phyloP scores from a whole-genome alignment of 1,140 invertebrate species.

The Ladona fulva region DNA sequence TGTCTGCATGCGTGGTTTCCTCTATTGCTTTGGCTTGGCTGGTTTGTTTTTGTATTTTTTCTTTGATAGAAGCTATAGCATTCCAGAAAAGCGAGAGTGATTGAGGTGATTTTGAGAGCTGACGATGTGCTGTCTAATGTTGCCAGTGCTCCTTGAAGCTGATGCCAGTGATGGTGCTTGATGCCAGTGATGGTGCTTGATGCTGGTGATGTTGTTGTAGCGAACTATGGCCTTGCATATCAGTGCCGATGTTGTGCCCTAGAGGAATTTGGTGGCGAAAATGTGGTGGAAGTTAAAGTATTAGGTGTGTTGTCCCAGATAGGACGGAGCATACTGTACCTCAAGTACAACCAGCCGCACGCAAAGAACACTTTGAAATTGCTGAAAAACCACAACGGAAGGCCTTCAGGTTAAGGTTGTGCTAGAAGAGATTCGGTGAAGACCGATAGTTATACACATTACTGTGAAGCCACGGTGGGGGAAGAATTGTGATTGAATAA shows the following conservation, averaged over 20 bases:
- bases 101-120: not conserved
- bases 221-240: not conserved
- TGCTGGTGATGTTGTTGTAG: not conserved
- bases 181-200: not conserved
- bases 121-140: not conserved
- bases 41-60: not conserved
- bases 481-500: not conserved
- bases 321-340: slow-evolving; percentile 41
- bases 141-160: slow-evolving; percentile 2
- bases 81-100: not conserved
- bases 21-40: not conserved
- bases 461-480: slow-evolving; percentile 13
- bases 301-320: not conserved
- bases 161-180: slow-evolving; percentile 2
- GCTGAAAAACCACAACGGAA: slow-evolving; percentile 44
- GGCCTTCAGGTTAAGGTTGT: slow-evolving; percentile 22
- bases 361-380: slow-evolving; percentile 63
- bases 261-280: not conserved
- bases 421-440: slow-evolving; percentile 17
- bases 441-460: slow-evolving; percentile 17
- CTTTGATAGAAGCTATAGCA: not conserved
- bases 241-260: not conserved
- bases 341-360: slow-evolving; percentile 69
- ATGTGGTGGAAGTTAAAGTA: slow-evolving; percentile 9
- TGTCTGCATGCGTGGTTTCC: not conserved